Percentiles rank a stretch among this genome's conserved stretches.
These are phyloP conservation scores for Fragum fragum DNA, from an alignment of 2,888 invertebrate species.

Conservation along the genomic window DNA sequence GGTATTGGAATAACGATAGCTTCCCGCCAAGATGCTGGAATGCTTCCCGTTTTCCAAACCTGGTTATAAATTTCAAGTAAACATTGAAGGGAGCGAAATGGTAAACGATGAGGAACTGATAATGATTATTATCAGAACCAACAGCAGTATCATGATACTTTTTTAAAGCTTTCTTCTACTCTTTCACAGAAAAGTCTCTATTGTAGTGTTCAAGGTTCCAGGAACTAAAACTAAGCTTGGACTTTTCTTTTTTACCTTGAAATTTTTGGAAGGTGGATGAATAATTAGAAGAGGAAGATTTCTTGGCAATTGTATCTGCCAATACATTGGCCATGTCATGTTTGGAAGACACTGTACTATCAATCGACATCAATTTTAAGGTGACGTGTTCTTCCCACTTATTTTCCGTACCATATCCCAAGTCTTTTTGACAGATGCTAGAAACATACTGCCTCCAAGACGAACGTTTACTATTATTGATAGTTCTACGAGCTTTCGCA, in stretches of 20 bases:
- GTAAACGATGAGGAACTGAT: conserved; percentile 15
- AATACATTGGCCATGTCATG: no score
- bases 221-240: no score
- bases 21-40: not conserved
- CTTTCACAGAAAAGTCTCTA: no score
- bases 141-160: conserved; percentile 11
- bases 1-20: conserved; percentile 57
- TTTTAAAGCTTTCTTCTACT: not conserved
- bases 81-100: not conserved
- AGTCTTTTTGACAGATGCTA: no score
- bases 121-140: not conserved
- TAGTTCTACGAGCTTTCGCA: not conserved
- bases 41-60: not conserved
- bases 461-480: not conserved
- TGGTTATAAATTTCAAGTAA: not conserved
- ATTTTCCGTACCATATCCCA: not conserved
- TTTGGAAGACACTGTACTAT: no score
- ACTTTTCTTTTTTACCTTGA: no score
- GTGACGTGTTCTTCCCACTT: not conserved
- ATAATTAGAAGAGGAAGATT: no score
- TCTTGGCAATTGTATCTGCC: no score
- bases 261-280: no score
- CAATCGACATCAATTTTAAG: no score
- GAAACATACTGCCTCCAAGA: conserved; percentile 4
- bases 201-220: no score